A percentile compares a stretch with the other conserved stretches of the same genome.
Evolutionary conservation across 1,140 invertebrate species (phyloP).

Genomic region (Bombus huntii): DNA sequence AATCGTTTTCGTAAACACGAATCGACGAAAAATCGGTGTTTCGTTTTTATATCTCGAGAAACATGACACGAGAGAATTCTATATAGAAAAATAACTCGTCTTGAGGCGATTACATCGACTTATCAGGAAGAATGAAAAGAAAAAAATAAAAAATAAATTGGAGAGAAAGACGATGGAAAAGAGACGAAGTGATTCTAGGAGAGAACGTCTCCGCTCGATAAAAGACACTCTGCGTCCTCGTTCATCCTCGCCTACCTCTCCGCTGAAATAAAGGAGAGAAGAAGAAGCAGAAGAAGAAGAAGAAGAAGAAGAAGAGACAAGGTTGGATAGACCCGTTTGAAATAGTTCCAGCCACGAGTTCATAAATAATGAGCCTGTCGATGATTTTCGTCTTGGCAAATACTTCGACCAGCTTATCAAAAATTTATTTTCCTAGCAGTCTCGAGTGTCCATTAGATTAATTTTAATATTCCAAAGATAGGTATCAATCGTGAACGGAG

Average conservation of each 20-base stretch:
- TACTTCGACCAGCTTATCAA: background rate
- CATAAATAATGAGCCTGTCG: slow-evolving; percentile 37
- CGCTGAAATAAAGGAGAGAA: background rate
- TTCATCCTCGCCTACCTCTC: background rate
- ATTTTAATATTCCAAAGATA: background rate
- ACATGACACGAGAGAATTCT: background rate
- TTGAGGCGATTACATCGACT: slow-evolving; percentile 9
- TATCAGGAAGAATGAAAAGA: slow-evolving; percentile 1
- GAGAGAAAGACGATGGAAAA: background rate
- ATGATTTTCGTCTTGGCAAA: slow-evolving; percentile 31
- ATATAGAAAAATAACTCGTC: background rate
- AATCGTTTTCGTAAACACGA: background rate
- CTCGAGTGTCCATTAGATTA: background rate
- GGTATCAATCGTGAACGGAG: too few species aligned
- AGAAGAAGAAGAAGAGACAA: background rate
- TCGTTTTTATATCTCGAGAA: background rate
- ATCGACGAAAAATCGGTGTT: background rate
- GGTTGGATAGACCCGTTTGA: slow-evolving; percentile 8
- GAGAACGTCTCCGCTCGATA: slow-evolving; percentile 42
- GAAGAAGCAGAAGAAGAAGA: background rate
- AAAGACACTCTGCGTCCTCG: slow-evolving; percentile 36
- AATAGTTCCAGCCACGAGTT: slow-evolving; percentile 35
- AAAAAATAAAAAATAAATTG: background rate
- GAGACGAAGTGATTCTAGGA: slow-evolving; percentile 6
- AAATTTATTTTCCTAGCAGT: slow-evolving; percentile 2